These are phyloP conservation scores for Lycia hirtaria DNA, from an alignment of 2,888 invertebrate genomes.

Conservation along the genomic window DNA sequence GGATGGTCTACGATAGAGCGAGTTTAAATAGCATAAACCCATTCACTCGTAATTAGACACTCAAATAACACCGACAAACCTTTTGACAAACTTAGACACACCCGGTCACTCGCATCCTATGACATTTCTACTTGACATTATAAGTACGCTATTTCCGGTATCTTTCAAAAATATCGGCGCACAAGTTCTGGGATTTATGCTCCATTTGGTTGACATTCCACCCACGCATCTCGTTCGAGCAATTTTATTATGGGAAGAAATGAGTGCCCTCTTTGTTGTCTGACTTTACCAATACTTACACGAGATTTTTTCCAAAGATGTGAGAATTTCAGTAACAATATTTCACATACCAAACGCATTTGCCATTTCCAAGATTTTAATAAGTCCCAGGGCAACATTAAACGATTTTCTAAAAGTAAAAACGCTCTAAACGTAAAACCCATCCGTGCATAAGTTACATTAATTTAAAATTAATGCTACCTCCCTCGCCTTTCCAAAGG, in stretches of 20 bases:
- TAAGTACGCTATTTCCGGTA: constrained; percentile 1
- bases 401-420: background rate
- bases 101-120: no score
- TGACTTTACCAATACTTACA: background rate
- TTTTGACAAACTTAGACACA: no score
- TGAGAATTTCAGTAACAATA: background rate
- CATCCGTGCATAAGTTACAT: constrained; percentile 10
- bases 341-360: background rate
- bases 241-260: constrained; percentile 30
- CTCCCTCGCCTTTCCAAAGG: constrained; percentile 34
- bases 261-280: constrained; percentile 3
- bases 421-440: background rate
- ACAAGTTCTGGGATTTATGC: constrained; percentile 9
- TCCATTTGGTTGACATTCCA: constrained; percentile 3
- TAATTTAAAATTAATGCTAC: constrained; percentile 4
- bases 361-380: background rate
- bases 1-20: no score
- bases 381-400: background rate
- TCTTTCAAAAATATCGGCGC: background rate
- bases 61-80: no score
- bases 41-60: no score
- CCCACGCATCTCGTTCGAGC: background rate
- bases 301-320: background rate
- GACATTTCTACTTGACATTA: constrained; percentile 2
- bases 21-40: no score